Base-by-base conservation (phyloP, 2,888 invertebrate species). In the Bruchidius siliquastri region DNA sequence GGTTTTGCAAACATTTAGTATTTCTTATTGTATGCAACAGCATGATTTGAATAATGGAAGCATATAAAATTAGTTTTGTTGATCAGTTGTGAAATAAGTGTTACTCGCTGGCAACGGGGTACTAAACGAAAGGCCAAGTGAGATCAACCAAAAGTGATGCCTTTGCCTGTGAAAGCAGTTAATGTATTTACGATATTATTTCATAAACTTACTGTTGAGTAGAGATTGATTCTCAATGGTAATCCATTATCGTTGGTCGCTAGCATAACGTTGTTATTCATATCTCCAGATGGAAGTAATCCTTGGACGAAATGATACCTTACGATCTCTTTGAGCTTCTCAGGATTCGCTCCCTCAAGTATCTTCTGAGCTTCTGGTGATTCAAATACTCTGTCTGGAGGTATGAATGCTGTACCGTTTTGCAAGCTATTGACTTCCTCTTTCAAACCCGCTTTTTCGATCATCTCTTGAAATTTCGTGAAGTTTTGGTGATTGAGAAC, bases 401-500 rank as follows among this genome's bases (percentile, higher is more conserved):
- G 92, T 0, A 90, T 91, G 80, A 93, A 90, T 13, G 92, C 84
- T 0, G 93, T 92, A 74, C 85, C 90, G 79, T 87, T 92, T 84
- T 87, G 88, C 81, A 88, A 84, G 74, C 89, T 88, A 77, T 90
- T 88, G 73, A 92, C 87, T 79, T 88, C 88, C 70, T 89, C 86
- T 69, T 88, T 87, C 72, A 91, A 83, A 13, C 88, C 89, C 66
- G 90, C 89, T 68, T 88, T 87, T 73, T 89, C 88, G 72, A 92
- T 84, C 20, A 90, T 81, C 3, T 86, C 82, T 76, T 88, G 86
- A 84, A 93, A 91, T 77, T 89, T 88, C 0, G 90, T 90, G 49
- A 91, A 87, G 81, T 92, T 92, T 77, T 90, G 88, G 73, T 88
- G 88, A 73, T 89, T 86, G 77, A 92, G 86, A 3, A 91, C 86